Base-by-base conservation (phyloP, 2,113 vertebrate genomes). In the Silurus meridionalis region DNA sequence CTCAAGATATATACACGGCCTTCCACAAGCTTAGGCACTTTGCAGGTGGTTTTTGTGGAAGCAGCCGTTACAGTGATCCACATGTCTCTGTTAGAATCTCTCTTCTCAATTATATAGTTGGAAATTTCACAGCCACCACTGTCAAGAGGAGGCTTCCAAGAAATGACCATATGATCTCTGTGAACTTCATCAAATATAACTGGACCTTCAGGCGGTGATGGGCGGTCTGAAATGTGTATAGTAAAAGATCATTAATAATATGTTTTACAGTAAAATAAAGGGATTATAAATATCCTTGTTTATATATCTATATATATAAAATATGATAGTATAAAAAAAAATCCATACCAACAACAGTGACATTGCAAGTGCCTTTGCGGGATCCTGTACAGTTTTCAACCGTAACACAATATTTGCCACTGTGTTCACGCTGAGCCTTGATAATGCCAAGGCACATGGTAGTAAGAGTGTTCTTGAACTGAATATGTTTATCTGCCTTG, bases 131-230 rank as follows among this genome's bases (percentile, higher is more conserved):
- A 95, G 48, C 98, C 98, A 77, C 98, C 98, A 15, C 96, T 95
- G 93, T 99, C 98, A 90, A 98, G 92, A 87, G 98, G 98, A 89
- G 98, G 97, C 85, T 98, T 99, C 98, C 98, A 99, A 84, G 97
- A 98, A 90, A 99, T 94, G 25, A 98, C 85, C 97, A 99, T 99
- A 89, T 95, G 94, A 83, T 99, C 96, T 93, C 96, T 97, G 92
- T 97, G 97, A 66, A 99, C 96, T 91, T 99, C 97, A 19, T 99
- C 95, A 94, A 99, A 99, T 90, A 95, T 93, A 89, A 99, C 97
- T 5, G 98, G 98, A 85, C 98, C 97, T 85, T 98, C 94, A 61
- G 98, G 98, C 91, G 97, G 97, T 75, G 94, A 94, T 23, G 98
- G 98, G 21, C 98, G 98, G 91, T 99, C 98, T 99, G 89, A 72